Evolutionary conservation across 2,888 invertebrate genomes (phyloP).

Genomic region (Eupsilia transversa): DNA sequence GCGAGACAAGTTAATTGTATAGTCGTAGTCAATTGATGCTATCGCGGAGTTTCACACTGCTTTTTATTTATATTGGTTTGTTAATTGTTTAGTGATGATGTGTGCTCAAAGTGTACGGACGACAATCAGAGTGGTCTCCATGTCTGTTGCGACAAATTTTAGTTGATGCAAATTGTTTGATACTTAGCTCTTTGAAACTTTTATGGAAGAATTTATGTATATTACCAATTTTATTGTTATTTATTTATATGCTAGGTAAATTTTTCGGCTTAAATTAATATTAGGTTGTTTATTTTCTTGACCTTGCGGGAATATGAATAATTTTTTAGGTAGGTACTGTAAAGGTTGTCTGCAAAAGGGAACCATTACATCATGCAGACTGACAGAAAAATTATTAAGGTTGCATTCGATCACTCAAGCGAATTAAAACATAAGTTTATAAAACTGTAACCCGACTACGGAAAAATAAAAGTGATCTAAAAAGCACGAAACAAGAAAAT

Average conservation of each 20-base stretch:
- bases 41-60: slow-evolving; percentile 47
- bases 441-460: no score
- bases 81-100: slow-evolving; percentile 40
- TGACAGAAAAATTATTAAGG: not conserved
- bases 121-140: slow-evolving; percentile 25
- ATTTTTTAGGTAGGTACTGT: not conserved
- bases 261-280: not conserved
- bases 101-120: slow-evolving; percentile 20
- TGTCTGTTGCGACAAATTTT: not conserved
- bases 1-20: slow-evolving; percentile 48
- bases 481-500: no score
- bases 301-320: not conserved
- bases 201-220: not conserved
- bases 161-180: not conserved
- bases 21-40: slow-evolving; percentile 32
- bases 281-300: not conserved
- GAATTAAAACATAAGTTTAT: no score
- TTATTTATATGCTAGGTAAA: not conserved
- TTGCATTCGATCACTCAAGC: not conserved
- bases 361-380: not conserved
- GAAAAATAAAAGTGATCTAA: no score
- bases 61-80: slow-evolving; percentile 44
- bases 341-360: not conserved
- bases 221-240: no score
- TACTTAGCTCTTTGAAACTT: not conserved